These are phyloP conservation scores for Xenus cinereus DNA, from an alignment of 2,113 vertebrate species.

Conservation along the genomic window DNA sequence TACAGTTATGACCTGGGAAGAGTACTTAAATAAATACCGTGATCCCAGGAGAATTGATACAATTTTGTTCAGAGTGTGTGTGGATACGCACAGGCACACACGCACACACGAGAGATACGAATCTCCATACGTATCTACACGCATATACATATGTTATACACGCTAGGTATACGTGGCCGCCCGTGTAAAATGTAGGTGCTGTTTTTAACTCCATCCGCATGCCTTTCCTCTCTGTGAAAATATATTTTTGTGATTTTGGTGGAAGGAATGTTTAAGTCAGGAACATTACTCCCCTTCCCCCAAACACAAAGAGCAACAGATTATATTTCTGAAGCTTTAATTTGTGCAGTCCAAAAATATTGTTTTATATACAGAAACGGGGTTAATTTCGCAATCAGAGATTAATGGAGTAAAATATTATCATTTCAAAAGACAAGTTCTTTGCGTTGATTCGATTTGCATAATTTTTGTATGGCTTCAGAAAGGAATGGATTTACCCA, in stretches of 20 bases:
- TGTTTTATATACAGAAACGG: background rate
- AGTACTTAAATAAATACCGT: conserved; percentile 31
- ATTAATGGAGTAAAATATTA: conserved; percentile 44
- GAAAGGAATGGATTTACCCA: conserved; percentile 18
- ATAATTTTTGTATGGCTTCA: conserved; percentile 52
- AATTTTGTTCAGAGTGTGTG: conserved; percentile 22
- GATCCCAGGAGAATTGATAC: background rate
- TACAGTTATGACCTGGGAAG: conserved; percentile 33
- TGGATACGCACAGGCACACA: conserved; percentile 1
- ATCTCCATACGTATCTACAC: background rate
- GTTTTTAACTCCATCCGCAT: background rate
- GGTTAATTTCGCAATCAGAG: conserved; percentile 45
- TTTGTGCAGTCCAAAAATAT: conserved; percentile 7
- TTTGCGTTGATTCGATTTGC: conserved; percentile 57
- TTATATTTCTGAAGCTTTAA: background rate
- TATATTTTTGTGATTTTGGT: background rate
- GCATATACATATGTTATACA: background rate
- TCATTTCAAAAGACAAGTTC: conserved; percentile 64
- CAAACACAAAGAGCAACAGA: background rate
- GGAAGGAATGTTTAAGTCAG: background rate
- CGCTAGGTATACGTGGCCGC: background rate
- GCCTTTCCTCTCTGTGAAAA: background rate
- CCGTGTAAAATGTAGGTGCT: background rate
- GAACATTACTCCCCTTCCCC: background rate
- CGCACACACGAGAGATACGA: background rate